These are phyloP conservation scores for Conomelus anceps DNA, from an alignment of 2,888 invertebrate species.

Conservation along the genomic window DNA sequence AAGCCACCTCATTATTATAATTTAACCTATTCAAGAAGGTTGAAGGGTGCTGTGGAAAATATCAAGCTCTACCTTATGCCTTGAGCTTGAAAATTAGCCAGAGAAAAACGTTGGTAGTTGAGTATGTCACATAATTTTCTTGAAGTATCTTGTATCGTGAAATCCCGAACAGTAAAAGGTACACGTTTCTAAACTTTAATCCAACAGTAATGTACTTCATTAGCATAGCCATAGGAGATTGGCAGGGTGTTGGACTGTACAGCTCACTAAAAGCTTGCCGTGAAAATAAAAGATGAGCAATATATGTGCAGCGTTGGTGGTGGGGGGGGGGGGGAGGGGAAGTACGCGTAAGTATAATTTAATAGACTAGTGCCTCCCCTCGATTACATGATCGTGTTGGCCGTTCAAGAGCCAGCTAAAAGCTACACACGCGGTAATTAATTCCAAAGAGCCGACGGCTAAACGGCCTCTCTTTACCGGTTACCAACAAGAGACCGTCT, in stretches of 20 bases:
- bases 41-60: not conserved
- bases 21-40: not conserved
- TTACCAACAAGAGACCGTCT: not conserved
- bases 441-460: not conserved
- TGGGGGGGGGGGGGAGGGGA: not conserved
- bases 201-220: not conserved
- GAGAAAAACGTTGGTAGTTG: not conserved
- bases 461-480: not conserved
- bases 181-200: not conserved
- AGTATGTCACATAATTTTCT: not conserved
- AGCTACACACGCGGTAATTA: not conserved
- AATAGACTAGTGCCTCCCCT: not conserved
- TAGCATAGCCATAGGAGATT: not conserved
- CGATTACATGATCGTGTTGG: not conserved
- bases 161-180: not conserved
- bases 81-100: not conserved
- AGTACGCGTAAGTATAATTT: not conserved
- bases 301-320: not conserved
- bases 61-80: not conserved
- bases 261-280: not conserved
- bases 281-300: not conserved
- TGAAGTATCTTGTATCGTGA: not conserved
- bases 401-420: not conserved
- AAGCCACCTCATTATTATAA: not conserved
- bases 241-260: not conserved